phyloP scores from a whole-genome alignment of 2,797 vertebrate genomes.

The Meriones psammophilus region DNA sequence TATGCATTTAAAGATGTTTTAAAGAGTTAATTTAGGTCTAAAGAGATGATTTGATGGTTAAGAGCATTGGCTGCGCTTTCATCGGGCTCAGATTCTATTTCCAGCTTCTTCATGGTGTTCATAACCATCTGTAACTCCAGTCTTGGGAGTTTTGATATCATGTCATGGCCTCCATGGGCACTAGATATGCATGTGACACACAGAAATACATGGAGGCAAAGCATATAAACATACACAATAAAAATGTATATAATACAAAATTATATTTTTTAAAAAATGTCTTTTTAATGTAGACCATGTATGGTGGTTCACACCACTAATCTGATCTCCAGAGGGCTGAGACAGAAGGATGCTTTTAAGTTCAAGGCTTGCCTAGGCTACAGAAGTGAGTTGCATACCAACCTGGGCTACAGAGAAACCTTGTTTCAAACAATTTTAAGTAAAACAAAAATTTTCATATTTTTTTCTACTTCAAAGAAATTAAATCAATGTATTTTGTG shows the following conservation, averaged over 20 bases:
- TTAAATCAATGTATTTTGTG: neutral
- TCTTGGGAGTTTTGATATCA: neutral
- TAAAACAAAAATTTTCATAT: neutral
- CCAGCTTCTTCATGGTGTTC: neutral
- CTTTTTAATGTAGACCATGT: neutral
- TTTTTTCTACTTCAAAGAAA: constrained; percentile 33
- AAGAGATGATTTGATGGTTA: neutral
- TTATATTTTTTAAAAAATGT: neutral
- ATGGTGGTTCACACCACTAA: neutral
- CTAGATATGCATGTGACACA: too few species aligned
- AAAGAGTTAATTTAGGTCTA: neutral
- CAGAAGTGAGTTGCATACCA: neutral
- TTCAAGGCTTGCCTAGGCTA: too few species aligned
- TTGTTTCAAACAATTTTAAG: neutral
- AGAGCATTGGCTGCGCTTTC: neutral
- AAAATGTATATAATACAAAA: too few species aligned
- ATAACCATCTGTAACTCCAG: neutral
- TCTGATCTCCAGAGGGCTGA: neutral
- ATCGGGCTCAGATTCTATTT: neutral
- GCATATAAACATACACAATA: neutral
- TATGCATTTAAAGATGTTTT: neutral
- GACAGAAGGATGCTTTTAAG: neutral
- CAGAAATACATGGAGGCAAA: neutral
- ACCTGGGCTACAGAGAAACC: neutral
- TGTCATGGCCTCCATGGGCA: neutral